Base-by-base conservation (phyloP, 2,797 vertebrate species). In the Epinephelus malabaricus region DNA sequence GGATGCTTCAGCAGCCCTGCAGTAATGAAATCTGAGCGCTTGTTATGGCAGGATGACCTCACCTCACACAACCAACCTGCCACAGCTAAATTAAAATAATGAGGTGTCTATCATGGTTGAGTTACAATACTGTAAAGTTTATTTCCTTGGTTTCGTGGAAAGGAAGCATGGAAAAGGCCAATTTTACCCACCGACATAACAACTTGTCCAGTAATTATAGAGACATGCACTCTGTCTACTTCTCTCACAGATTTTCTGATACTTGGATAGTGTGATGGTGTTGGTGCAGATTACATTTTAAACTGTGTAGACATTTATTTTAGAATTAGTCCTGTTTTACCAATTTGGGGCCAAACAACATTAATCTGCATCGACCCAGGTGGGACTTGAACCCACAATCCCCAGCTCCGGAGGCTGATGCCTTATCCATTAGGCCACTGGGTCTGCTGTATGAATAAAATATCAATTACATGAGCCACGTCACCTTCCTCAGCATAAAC, bases 351-450 rank as follows among this genome's bases (percentile, higher is more conserved):
- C 15, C 46, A 49, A 49, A 49, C 17, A 49, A 49, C 18, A 49
- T 6, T 18, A 49, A 6, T 46, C 13, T 13, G 0, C 1, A 46
- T 5, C 7, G 8, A 94, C 90, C 89, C 90, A 92, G 88, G 86
- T 92, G 91, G 87, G 91, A 94, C 91, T 92, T 79, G 88, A 94
- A 92, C 92, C 90, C 91, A 92, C 86, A 94, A 89, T 92, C 87
- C 81, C 85, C 89, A 91, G 88, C 90, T 93, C 82, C 78, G 73
- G 89, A 91, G 90, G 90, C 87, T 94, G 92, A 91, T 93, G 82
- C 87, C 89, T 92, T 93, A 89, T 93, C 90, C 90, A 93, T 94
- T 94, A 93, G 89, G 92, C 94, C 93, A 95, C 91, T 94, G 90
- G 90, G 92, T 47, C 46, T 10, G 40, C 3, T 34, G 7, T 8